Conservation (phyloP, 2,797 vertebrate species). For the Myotis myotis region DNA sequence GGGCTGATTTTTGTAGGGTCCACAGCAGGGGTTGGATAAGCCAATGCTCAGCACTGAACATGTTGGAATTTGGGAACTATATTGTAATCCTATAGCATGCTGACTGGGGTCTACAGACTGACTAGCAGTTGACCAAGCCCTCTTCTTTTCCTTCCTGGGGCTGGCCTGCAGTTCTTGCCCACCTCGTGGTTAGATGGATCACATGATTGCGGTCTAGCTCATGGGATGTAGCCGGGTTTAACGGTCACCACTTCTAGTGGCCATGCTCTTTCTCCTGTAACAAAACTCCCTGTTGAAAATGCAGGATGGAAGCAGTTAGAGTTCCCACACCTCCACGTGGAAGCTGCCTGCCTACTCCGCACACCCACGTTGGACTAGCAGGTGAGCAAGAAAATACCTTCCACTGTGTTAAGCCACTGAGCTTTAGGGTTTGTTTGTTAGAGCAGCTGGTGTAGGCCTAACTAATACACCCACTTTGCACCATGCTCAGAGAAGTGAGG, state of each 20-base stretch:
- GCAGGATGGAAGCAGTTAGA: not conserved
- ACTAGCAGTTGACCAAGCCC: not conserved
- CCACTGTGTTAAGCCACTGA: not conserved
- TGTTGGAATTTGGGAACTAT: not conserved
- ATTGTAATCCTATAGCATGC: not conserved
- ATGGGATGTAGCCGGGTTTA: not conserved
- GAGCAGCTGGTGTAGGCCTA: not conserved
- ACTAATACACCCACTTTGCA: not conserved
- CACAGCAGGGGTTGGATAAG: not conserved
- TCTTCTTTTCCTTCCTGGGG: not conserved
- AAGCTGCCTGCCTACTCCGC: not conserved
- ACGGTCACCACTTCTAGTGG: not conserved
- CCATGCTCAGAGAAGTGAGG: not conserved
- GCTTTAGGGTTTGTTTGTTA: slow-evolving; percentile 9
- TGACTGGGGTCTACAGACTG: not conserved
- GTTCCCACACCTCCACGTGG: not conserved
- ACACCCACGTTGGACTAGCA: not conserved
- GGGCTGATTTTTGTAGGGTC: not conserved
- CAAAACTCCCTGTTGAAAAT: not conserved
- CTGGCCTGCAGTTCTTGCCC: not conserved
- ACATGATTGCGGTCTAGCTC: not conserved
- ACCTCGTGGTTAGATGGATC: not conserved
- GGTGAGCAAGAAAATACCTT: slow-evolving; percentile 2
- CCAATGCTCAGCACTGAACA: not conserved
- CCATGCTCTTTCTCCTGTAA: not conserved